Conservation (phyloP, 2,797 vertebrate species). For the Aulostomus chinensis region DNA sequence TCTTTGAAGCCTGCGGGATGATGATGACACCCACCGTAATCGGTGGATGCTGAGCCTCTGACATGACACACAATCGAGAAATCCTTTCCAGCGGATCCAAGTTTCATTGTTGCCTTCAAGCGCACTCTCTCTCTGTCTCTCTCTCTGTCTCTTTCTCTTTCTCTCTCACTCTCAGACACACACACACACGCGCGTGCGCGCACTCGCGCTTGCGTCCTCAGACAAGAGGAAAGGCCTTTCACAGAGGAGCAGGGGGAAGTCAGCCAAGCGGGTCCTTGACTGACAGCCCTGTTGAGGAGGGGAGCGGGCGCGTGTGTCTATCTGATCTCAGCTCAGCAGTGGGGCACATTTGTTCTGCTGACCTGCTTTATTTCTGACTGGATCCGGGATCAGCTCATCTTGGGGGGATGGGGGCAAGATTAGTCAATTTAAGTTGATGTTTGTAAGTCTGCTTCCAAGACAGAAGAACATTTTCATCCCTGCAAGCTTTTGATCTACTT, state of each 20-base stretch:
- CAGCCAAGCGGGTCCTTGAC: constrained; percentile 53
- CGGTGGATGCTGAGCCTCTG: constrained; percentile 62
- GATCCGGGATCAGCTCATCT: constrained; percentile 39
- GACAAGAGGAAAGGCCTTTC: constrained; percentile 55
- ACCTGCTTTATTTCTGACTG: constrained; percentile 47
- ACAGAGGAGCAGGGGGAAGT: constrained; percentile 40
- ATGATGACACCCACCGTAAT: constrained; percentile 79
- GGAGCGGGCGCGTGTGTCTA: constrained; percentile 33
- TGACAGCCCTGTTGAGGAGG: constrained; percentile 60
- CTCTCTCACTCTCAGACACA: too few relatives aligned
- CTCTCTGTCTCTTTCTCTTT: too few relatives aligned
- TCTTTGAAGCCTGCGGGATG: constrained; percentile 63
- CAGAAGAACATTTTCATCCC: too few relatives aligned
- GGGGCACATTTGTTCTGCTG: constrained; percentile 44
- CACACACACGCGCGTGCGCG: too few relatives aligned
- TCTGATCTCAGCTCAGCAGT: constrained; percentile 47
- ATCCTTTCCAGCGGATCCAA: constrained; percentile 52
- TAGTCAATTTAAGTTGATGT: too few relatives aligned
- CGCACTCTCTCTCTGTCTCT: too few relatives aligned
- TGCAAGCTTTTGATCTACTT: too few relatives aligned
- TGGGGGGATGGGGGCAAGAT: too few relatives aligned
- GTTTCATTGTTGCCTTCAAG: constrained; percentile 55
- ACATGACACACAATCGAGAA: constrained; percentile 63
- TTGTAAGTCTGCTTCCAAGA: too few relatives aligned
- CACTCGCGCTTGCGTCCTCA: constrained; percentile 29